Evolutionary conservation across 2,113 vertebrate genomes (phyloP).

Genomic region (Daubentonia madagascariensis): DNA sequence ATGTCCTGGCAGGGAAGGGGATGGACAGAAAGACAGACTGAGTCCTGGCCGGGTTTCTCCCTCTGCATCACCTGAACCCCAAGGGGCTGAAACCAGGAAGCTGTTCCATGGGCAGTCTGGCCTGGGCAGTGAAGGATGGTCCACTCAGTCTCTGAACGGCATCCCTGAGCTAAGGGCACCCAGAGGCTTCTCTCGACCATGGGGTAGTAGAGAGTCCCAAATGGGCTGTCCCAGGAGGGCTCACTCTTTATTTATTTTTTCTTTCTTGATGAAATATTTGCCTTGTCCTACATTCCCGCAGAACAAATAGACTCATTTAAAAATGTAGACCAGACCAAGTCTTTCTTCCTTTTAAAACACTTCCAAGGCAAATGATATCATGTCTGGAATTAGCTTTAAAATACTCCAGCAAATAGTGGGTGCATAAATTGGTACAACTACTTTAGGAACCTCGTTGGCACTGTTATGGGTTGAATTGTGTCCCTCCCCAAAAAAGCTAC

Average conservation of each 20-base stretch:
- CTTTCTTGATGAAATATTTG: conserved; percentile 50
- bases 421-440: neutral
- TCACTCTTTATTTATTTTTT: neutral
- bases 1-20: conserved; percentile 84
- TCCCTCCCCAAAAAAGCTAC: neutral
- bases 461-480: neutral
- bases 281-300: conserved; percentile 17
- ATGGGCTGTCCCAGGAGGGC: neutral
- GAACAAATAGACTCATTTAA: conserved; percentile 56
- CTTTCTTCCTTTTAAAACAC: conserved; percentile 49
- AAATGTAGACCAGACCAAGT: conserved; percentile 56
- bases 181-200: neutral
- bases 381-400: conserved; percentile 26
- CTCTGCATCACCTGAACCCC: neutral
- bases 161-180: neutral
- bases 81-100: neutral
- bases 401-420: neutral
- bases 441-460: neutral
- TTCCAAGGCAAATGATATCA: neutral
- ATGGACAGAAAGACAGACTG: neutral
- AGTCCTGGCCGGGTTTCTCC: neutral
- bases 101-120: neutral
- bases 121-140: neutral
- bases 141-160: accelerated
- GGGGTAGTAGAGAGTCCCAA: neutral